Conservation (phyloP, 1,140 invertebrate species). For the Lucilia cuprina region DNA sequence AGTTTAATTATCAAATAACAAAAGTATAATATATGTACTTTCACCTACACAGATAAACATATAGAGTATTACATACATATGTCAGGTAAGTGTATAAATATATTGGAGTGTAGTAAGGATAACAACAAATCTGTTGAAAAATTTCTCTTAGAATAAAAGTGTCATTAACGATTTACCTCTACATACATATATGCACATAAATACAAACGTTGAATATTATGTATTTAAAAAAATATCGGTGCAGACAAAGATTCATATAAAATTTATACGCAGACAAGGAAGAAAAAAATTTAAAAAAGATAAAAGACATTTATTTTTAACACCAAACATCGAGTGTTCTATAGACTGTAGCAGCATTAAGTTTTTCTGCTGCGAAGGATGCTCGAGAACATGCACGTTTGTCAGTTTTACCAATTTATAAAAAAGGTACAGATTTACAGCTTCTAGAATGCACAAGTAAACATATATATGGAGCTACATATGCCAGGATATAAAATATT, state of each 20-base stretch:
- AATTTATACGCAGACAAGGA: neutral
- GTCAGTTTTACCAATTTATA: neutral
- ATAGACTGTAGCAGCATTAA: neutral
- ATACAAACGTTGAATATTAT: too few species aligned
- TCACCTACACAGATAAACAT: neutral
- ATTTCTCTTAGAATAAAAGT: neutral
- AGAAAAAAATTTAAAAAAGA: neutral
- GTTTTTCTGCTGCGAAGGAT: neutral
- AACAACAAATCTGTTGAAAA: neutral
- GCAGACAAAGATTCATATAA: neutral
- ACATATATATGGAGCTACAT: too few species aligned
- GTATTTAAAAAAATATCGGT: neutral
- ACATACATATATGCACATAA: too few species aligned
- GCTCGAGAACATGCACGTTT: neutral
- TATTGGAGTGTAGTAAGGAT: too few species aligned
- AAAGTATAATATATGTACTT: neutral
- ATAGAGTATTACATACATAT: too few species aligned
- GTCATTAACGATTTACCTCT: neutral
- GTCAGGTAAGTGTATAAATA: too few species aligned
- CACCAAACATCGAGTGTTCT: neutral
- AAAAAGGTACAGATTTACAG: neutral
- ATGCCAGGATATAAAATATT: neutral
- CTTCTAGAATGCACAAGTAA: neutral
- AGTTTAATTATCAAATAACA: constrained; percentile 3
- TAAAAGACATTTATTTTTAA: neutral